Evolutionary conservation across 2,888 invertebrate species (phyloP).

Genomic region (Adelphocoris suturalis): DNA sequence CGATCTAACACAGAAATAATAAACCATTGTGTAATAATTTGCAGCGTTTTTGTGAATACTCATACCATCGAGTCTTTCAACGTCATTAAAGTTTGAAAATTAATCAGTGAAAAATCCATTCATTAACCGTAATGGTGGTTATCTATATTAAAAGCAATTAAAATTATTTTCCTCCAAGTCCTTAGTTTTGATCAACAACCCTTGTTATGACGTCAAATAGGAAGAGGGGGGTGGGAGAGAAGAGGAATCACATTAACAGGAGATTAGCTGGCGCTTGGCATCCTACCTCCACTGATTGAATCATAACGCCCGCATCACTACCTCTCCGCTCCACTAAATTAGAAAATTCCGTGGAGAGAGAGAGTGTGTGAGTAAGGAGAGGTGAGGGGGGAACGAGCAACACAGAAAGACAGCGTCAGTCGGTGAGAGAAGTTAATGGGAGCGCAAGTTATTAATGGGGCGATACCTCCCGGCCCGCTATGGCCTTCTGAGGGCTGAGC

Average conservation of each 20-base stretch:
- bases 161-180: neutral
- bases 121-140: neutral
- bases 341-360: constrained; percentile 14
- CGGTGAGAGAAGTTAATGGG: constrained; percentile 39
- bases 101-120: neutral
- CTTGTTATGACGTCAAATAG: neutral
- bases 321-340: constrained; percentile 3
- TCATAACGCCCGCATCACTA: constrained; percentile 39
- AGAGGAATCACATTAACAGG: constrained; percentile 1
- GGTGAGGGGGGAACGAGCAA: neutral
- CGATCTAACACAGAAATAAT: no score
- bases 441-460: constrained; percentile 31
- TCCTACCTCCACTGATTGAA: constrained; percentile 23
- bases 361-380: neutral
- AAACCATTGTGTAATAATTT: no score
- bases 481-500: neutral
- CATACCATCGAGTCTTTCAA: no score
- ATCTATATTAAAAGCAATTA: neutral
- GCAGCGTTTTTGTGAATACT: no score
- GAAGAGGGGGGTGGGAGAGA: neutral
- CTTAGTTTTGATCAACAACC: constrained; percentile 20
- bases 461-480: neutral
- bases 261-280: constrained; percentile 23
- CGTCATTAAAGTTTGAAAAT: neutral
- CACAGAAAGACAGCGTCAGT: constrained; percentile 1